Evolutionary conservation across 2,888 invertebrate genomes (phyloP), one percentile per base, ranked within the genome.

Genomic region (Drosophila siamana): DNA sequence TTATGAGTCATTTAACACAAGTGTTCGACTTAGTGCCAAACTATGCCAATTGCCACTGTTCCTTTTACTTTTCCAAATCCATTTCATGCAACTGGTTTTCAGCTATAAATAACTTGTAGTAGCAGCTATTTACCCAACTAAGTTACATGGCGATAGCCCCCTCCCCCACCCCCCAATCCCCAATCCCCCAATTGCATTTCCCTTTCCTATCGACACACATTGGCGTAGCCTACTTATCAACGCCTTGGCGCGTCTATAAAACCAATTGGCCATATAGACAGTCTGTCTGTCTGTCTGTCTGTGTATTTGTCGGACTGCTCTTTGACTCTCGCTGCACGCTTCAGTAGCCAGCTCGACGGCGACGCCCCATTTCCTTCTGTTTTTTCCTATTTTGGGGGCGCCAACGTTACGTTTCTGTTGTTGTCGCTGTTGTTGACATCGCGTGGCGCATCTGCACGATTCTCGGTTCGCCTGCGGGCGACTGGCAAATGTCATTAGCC

Each of bases 401-500:
- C 50, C 55, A 47, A 46, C 62, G 24, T 40, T 50, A 46, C 62
- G 24, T 40, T 50, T 69, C 9, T 15, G 36, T 38, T 36, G 36
- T 36, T 80, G 72, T 63, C 72, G 51, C 69, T 41, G 13, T 61
- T 61, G 79, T 78, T 78, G 76, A 75, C 79, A 79, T 79, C 77
- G 77, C 75, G 69, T 76, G 78, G 76, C 64, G 36, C 59, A 63
- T 65, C 61, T 61, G 74, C 74, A 76, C 77, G 77, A 57, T 64
- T 56, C 66, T 59, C 48, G 64, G 47, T 51, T 47, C 38, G 57
- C 80, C 56, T 74, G 74, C 55, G 40, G 8, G 61, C 43, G 64
- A 47, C 62, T 71, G 64, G 60, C 74, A 80, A 77, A 79, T 86
- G 87, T 89, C 87, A 84, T 87, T 89, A 88, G 91, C 80, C 79